phyloP scores from a whole-genome alignment of 2,797 vertebrate genomes.

The Alauda arvensis region DNA sequence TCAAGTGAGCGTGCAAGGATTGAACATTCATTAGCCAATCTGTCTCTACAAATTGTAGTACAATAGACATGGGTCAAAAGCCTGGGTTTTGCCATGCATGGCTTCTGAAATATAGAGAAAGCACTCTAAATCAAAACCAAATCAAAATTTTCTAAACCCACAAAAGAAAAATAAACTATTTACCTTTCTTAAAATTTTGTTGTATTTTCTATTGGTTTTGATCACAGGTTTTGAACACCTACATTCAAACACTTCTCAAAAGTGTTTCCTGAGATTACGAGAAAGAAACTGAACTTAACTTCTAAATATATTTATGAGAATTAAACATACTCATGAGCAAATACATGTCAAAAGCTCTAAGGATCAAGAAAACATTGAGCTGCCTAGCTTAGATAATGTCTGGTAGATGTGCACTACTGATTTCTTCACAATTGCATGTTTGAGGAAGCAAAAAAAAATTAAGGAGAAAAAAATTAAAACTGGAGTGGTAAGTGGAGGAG shows the following conservation, averaged over 20 bases:
- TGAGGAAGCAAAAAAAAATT: neutral
- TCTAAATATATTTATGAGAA: constrained; percentile 23
- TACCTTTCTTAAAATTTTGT: neutral
- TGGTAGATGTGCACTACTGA: neutral
- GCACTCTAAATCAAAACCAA: neutral
- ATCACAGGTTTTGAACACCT: neutral
- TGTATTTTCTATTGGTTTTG: neutral
- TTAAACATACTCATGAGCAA: constrained; percentile 4
- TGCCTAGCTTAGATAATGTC: neutral
- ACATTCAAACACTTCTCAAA: neutral
- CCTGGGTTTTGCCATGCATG: neutral
- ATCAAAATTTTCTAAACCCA: neutral
- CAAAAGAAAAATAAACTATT: neutral
- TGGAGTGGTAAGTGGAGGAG: neutral
- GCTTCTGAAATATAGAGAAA: neutral
- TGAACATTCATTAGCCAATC: neutral
- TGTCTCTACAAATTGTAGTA: neutral
- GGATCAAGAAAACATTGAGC: constrained; percentile 13
- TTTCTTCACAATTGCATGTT: neutral
- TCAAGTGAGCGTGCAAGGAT: neutral
- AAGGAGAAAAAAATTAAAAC: neutral
- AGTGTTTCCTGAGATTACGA: constrained; percentile 33
- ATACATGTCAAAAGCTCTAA: neutral
- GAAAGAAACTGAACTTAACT: constrained; percentile 16
- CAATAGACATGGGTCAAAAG: neutral